A percentile compares a stretch with the other conserved stretches of the same genome.
phyloP scores from a whole-genome alignment of 1,140 invertebrate species.

The Nephotettix cincticeps region DNA sequence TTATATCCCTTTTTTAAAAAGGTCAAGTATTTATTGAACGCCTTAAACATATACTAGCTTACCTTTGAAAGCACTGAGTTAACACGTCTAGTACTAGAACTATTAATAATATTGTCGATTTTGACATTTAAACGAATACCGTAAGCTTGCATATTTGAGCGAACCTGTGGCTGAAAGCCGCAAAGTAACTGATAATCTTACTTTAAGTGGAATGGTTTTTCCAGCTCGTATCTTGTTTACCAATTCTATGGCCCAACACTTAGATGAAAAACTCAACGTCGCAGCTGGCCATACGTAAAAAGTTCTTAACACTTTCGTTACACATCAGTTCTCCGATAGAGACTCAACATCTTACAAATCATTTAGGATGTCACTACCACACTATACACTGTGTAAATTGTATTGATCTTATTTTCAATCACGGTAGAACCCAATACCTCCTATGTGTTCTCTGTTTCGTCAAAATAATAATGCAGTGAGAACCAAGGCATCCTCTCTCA shows the following conservation, averaged over 20 bases:
- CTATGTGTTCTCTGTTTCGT: neutral
- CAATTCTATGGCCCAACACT: neutral
- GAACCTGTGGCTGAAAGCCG: neutral
- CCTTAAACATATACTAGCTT: neutral
- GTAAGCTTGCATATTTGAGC: too few relatives aligned
- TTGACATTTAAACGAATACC: too few relatives aligned
- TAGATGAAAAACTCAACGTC: neutral
- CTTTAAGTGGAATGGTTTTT: neutral
- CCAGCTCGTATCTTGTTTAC: neutral
- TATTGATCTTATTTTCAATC: neutral
- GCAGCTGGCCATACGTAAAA: neutral
- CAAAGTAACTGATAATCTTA: neutral
- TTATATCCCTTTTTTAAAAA: neutral
- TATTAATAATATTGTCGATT: neutral
- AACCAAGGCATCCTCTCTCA: neutral
- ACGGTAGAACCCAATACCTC: neutral
- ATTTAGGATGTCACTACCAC: neutral
- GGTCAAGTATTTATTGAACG: neutral
- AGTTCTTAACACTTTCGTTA: neutral
- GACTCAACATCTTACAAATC: neutral
- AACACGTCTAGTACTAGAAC: neutral
- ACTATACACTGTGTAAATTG: too few relatives aligned
- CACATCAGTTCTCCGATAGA: neutral
- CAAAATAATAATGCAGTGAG: constrained; percentile 2
- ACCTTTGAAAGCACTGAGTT: neutral